Evolutionary conservation across 2,888 invertebrate species (phyloP), one percentile per base, ranked within the genome.

Genomic region (Rhopalosiphum nymphaeae): DNA sequence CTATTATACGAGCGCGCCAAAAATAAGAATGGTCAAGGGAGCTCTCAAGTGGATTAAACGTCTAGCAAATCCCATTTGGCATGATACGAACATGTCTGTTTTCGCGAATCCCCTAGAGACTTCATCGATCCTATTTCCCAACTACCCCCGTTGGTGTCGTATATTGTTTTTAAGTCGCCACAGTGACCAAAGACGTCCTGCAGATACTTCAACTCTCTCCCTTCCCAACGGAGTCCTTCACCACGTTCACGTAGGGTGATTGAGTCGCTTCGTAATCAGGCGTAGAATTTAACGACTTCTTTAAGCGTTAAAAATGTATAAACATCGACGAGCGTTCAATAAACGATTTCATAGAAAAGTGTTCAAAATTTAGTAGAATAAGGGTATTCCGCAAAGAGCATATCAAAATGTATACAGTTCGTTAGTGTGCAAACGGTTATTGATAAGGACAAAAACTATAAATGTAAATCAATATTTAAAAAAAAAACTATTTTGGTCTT

Each of bases 41-140:
- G 67, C 21, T 9, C 44, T 4, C 36, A 21, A 67, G 67, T 49
- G 90, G 46, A 91, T 91, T 78, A 78, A 49, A 49, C 49, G 67
- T 67, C 49, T 91, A 78, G 78, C 1, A 49, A 91, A 91, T 91
- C 78, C 49, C 78, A 78, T 36, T 78, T 78, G 61, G 53, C 36
- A 78, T 36, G 78, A 78, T 78, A 36, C 78, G 78, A 91, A 57
- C 78, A 49, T 53, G 90, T 91, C 90, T 26, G 67, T 78, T 91
- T 67, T 78, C 36, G 46, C 36, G 5, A 49, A 78, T n/a, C 78
- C 90, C 36, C 26, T 5, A 36, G 49, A 78, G 61, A 46, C 78
- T 36, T 36, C 36, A 44, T 36, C 78, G 78, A 56, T n/a, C n/a
- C 44, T 11, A 36, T 78, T 21, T 36, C 36, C 21, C 78, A 42